Conservation (phyloP, 2,797 vertebrate species). For the Catharus ustulatus region DNA sequence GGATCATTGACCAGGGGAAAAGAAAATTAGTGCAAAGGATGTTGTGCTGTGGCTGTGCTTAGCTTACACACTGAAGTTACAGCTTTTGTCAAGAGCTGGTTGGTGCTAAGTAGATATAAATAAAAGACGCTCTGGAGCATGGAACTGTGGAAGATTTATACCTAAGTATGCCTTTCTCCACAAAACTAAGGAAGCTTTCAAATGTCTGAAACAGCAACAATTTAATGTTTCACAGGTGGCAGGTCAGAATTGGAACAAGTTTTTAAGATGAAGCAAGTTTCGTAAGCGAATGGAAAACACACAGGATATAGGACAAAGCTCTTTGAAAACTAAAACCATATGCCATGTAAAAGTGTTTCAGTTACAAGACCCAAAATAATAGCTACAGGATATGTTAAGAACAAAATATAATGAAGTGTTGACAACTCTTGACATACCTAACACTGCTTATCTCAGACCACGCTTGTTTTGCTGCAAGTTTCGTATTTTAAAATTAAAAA, state of each 20-base stretch:
- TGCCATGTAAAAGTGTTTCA: constrained; percentile 20
- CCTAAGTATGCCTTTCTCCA: neutral
- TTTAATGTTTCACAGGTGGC: constrained; percentile 62
- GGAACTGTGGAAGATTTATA: neutral
- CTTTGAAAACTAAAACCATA: constrained; percentile 47
- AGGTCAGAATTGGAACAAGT: constrained; percentile 63
- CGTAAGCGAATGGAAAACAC: constrained; percentile 47
- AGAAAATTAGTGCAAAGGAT: neutral
- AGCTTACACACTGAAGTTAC: neutral
- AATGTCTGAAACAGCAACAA: constrained; percentile 45
- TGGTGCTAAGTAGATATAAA: neutral
- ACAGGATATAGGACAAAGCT: constrained; percentile 49
- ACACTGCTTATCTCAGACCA: neutral
- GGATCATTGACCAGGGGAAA: neutral
- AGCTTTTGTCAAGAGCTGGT: neutral
- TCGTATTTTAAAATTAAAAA: neutral
- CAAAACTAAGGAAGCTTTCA: constrained; percentile 41
- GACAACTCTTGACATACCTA: neutral
- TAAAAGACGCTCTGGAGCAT: neutral
- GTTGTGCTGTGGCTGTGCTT: neutral
- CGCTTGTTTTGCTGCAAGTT: neutral
- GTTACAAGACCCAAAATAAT: constrained; percentile 54
- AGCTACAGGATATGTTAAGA: constrained; percentile 38
- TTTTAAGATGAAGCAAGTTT: constrained; percentile 58
- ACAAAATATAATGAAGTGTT: constrained; percentile 22